These are phyloP conservation scores for Ctena decussata DNA, from an alignment of 2,888 invertebrate species.

Conservation along the genomic window DNA sequence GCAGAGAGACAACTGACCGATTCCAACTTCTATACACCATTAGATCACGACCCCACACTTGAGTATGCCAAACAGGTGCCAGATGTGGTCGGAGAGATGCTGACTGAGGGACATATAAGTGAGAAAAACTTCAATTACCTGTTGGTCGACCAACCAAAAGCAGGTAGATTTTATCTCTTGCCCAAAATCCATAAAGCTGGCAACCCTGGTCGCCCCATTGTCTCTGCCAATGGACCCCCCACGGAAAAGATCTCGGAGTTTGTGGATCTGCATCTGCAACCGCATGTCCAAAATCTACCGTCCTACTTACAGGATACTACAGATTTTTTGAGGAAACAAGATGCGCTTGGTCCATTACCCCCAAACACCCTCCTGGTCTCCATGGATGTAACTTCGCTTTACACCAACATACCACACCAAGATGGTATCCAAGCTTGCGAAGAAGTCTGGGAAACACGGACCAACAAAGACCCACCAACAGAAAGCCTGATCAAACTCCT, in stretches of 20 bases:
- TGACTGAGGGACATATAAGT: slow-evolving; percentile 9
- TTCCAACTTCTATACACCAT: no score
- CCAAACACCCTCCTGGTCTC: slow-evolving; percentile 29
- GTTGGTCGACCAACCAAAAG: background rate
- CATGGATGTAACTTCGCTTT: slow-evolving; percentile 43
- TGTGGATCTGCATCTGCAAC: slow-evolving; percentile 30
- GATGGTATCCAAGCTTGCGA: slow-evolving; percentile 34
- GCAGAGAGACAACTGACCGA: no score
- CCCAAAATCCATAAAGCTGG: slow-evolving; percentile 41
- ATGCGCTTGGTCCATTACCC: background rate
- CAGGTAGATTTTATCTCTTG: slow-evolving; percentile 33
- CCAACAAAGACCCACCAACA: slow-evolving; percentile 18
- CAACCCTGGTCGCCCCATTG: slow-evolving; percentile 36
- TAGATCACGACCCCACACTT: no score
- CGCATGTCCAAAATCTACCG: slow-evolving; percentile 16
- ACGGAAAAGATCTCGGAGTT: slow-evolving; percentile 41
- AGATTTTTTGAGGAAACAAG: slow-evolving; percentile 18
- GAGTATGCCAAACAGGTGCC: background rate
- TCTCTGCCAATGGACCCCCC: slow-evolving; percentile 31
- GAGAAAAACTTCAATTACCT: slow-evolving; percentile 3
- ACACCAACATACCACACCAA: slow-evolving; percentile 37
- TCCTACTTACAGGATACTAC: slow-evolving; percentile 25
- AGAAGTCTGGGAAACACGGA: slow-evolving; percentile 18
- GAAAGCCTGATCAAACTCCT: slow-evolving; percentile 25
- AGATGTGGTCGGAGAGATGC: background rate